A percentile compares a stretch with the other conserved stretches of the same genome.
Conservation (phyloP, 2,113 vertebrate species). For the Cheilinus undulatus region DNA sequence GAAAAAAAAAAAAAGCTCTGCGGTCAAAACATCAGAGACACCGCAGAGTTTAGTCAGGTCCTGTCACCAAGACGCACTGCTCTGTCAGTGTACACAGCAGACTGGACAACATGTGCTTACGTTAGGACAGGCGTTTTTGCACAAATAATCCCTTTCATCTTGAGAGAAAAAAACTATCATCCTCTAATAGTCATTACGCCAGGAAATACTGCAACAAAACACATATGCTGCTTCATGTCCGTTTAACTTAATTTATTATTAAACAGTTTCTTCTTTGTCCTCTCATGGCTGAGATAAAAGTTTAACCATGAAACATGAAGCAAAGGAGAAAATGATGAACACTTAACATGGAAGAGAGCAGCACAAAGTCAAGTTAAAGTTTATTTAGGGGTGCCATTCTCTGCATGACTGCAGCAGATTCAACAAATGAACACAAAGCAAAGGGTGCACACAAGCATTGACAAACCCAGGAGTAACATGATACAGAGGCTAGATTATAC, state of each 20-base stretch:
- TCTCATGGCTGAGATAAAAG: not conserved
- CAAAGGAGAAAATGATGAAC: slow-evolving; percentile 52
- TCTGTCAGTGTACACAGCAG: not conserved
- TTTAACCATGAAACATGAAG: slow-evolving; percentile 11
- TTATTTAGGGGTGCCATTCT: slow-evolving; percentile 58
- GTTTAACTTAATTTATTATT: slow-evolving; percentile 12
- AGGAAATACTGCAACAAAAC: not conserved
- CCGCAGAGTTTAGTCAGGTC: slow-evolving; percentile 28
- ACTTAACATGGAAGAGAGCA: slow-evolving; percentile 29
- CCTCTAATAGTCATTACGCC: too few relatives aligned
- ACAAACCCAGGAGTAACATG: not conserved
- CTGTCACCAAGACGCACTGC: slow-evolving; percentile 18
- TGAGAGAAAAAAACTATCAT: not conserved
- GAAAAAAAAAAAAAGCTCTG: slow-evolving; percentile 21
- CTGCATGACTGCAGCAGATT: slow-evolving; percentile 9
- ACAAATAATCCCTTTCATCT: not conserved
- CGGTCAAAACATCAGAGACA: slow-evolving; percentile 35
- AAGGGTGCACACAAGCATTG: not conserved
- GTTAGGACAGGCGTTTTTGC: not conserved
- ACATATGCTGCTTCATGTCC: not conserved
- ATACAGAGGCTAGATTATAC: not conserved
- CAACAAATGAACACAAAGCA: not conserved
- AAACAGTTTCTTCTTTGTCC: not conserved
- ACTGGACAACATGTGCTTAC: not conserved
- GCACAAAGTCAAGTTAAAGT: slow-evolving; percentile 55